These are phyloP conservation scores for Carpatolechia fugitivella DNA, from an alignment of 2,888 invertebrate genomes.

Conservation along the genomic window DNA sequence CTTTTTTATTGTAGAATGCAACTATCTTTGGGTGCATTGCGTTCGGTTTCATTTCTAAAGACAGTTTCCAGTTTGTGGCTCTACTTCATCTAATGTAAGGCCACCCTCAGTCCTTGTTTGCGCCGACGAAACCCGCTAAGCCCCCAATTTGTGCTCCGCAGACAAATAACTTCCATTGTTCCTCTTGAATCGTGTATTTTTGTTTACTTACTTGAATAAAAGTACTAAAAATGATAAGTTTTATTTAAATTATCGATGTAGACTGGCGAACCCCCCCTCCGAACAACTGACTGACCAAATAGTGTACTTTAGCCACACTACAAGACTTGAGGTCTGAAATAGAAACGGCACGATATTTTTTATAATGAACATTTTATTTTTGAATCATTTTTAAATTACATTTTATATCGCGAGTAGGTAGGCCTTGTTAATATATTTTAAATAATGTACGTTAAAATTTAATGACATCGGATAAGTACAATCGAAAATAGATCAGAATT, in stretches of 20 bases:
- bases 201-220: slow-evolving; percentile 65
- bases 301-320: slow-evolving; percentile 13
- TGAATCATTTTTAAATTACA: slow-evolving; percentile 62
- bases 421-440: slow-evolving; percentile 59
- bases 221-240: slow-evolving; percentile 66
- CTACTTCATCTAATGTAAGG: too few relatives aligned
- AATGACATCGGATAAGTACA: slow-evolving; percentile 57
- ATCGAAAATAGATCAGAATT: slow-evolving; percentile 54
- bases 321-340: slow-evolving; percentile 16
- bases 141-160: neutral
- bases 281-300: slow-evolving; percentile 13
- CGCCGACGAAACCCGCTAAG: neutral
- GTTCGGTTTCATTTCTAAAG: too few relatives aligned
- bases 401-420: slow-evolving; percentile 58
- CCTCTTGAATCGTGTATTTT: slow-evolving; percentile 56
- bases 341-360: slow-evolving; percentile 38
- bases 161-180: slow-evolving; percentile 27
- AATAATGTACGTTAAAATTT: slow-evolving; percentile 60
- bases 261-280: slow-evolving; percentile 17
- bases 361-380: slow-evolving; percentile 58
- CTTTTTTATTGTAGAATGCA: neutral
- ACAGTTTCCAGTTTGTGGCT: too few relatives aligned
- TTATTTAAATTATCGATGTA: slow-evolving; percentile 59
- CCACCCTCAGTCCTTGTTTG: neutral
- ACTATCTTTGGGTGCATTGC: too few relatives aligned